These are phyloP conservation scores for Ochotona curzoniae DNA, from an alignment of 2,113 vertebrate species.

Conservation along the genomic window DNA sequence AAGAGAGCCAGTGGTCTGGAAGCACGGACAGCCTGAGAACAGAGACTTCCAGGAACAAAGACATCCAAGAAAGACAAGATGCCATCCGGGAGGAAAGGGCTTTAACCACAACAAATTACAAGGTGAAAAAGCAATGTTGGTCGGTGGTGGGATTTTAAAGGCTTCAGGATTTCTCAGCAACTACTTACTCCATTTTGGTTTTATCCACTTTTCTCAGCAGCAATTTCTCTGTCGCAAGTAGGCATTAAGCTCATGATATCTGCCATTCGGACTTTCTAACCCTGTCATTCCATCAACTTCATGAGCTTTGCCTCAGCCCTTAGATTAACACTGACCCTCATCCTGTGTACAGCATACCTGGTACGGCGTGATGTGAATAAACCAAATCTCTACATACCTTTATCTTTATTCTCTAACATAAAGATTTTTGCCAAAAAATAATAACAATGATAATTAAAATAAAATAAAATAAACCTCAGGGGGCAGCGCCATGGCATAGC, in stretches of 20 bases:
- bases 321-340: neutral
- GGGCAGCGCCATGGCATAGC: no score
- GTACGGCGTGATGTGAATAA: neutral
- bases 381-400: neutral
- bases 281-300: neutral
- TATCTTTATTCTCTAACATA: neutral
- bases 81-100: neutral
- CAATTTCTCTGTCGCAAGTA: neutral
- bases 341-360: neutral
- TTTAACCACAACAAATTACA: constrained; percentile 41
- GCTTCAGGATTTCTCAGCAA: neutral
- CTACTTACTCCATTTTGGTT: neutral
- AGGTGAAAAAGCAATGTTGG: neutral
- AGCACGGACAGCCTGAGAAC: neutral
- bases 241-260: neutral
- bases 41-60: neutral
- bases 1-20: neutral
- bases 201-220: constrained; percentile 30
- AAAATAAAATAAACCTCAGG: no score
- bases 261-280: neutral
- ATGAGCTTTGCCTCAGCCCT: neutral
- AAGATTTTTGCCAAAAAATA: neutral
- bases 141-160: neutral
- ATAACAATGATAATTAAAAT: no score
- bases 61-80: neutral